Percentiles rank a stretch among this genome's conserved stretches.
These are phyloP conservation scores for Sceliomorpha sp. DNA, from an alignment of 2,888 invertebrate species.

Conservation along the genomic window DNA sequence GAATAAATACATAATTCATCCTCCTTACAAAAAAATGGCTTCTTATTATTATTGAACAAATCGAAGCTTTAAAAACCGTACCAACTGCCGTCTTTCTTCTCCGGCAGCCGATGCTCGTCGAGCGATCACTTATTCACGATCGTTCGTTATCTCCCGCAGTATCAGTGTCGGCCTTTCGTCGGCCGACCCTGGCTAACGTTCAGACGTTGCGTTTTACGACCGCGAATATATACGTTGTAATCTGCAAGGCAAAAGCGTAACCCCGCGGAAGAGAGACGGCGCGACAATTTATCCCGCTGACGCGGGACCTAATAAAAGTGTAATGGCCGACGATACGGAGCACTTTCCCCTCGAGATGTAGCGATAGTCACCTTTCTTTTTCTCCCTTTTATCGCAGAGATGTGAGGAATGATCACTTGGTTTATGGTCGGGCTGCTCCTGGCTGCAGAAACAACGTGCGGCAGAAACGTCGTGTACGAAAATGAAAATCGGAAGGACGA, in stretches of 20 bases:
- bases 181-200: no score
- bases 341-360: conserved; percentile 47
- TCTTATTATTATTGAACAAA: no score
- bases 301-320: conserved; percentile 51
- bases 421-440: conserved; percentile 80
- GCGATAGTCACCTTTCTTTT: conserved; percentile 55
- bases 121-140: no score
- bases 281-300: conserved; percentile 45
- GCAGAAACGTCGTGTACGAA: conserved; percentile 76
- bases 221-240: conserved; percentile 29
- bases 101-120: no score
- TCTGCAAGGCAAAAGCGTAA: conserved; percentile 43
- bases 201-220: conserved; percentile 27
- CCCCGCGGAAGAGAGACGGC: conserved; percentile 18
- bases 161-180: no score
- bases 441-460: conserved; percentile 79
- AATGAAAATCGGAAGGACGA: conserved; percentile 76
- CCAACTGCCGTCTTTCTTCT: no score
- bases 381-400: conserved; percentile 72
- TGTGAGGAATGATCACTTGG: conserved; percentile 81
- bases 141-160: no score
- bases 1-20: no score
- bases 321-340: conserved; percentile 47
- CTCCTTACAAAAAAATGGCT: no score
- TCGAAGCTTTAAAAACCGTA: no score